Percentiles rank a stretch among this genome's conserved stretches.
These are phyloP conservation scores for Spondyliosoma cantharus DNA, from an alignment of 2,797 vertebrate species.

Conservation along the genomic window DNA sequence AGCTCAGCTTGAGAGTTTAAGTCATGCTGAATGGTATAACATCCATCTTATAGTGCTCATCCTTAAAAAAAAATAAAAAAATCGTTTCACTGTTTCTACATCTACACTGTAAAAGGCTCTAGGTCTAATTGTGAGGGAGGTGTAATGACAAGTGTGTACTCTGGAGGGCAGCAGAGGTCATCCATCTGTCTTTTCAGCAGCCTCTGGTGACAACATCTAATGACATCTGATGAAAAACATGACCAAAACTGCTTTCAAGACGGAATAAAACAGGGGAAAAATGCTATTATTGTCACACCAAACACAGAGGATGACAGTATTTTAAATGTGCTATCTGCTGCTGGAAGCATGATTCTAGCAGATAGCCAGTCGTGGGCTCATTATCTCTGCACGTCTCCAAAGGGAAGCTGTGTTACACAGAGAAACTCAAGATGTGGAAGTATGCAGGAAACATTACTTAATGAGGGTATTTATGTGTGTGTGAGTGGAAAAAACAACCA, in stretches of 20 bases:
- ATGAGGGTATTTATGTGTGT: not conserved
- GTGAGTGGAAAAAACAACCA: not conserved
- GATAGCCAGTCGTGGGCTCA: not conserved
- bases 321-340: not conserved
- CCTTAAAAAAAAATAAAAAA: not conserved
- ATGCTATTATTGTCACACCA: not conserved
- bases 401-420: not conserved
- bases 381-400: conserved; percentile 6
- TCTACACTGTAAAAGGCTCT: not conserved
- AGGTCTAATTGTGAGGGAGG: not conserved
- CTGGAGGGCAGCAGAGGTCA: conserved; percentile 46
- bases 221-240: not conserved
- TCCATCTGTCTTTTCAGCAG: not conserved
- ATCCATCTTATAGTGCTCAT: too few species aligned
- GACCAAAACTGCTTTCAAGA: not conserved
- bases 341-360: not conserved
- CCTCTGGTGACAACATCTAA: not conserved
- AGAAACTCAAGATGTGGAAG: not conserved
- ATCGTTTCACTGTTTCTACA: not conserved
- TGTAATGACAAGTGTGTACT: conserved; percentile 33
- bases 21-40: not conserved
- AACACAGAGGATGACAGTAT: not conserved
- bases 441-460: not conserved
- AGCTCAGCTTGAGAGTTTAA: not conserved
- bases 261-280: not conserved